Conservation (phyloP, 1,140 invertebrate species). For the Halictus rubicundus region DNA sequence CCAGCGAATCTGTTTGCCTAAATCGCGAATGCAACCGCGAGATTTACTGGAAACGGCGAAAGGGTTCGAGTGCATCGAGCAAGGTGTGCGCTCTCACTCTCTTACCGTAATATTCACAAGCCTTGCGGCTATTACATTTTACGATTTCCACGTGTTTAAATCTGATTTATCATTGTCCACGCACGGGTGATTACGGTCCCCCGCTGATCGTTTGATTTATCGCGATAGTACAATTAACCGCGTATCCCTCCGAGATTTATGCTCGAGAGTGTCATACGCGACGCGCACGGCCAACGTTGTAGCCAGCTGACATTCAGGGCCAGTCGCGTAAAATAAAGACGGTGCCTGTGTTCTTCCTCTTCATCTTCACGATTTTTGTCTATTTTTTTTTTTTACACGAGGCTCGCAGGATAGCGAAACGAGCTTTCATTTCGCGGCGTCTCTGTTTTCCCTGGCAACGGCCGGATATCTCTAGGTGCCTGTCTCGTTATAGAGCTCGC, state of each 20-base stretch:
- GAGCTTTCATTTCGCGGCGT: background rate
- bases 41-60: no score
- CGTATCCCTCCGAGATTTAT: slow-evolving; percentile 55
- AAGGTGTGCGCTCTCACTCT: background rate
- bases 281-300: slow-evolving; percentile 17
- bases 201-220: slow-evolving; percentile 64
- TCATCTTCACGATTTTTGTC: no score
- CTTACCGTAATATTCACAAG: slow-evolving; percentile 39
- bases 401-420: background rate
- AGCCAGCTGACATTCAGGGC: slow-evolving; percentile 39
- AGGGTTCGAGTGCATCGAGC: background rate
- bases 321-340: slow-evolving; percentile 46
- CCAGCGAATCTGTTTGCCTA: no score
- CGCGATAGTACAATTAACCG: slow-evolving; percentile 64
- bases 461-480: background rate
- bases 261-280: slow-evolving; percentile 21
- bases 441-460: background rate
- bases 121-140: slow-evolving; percentile 59
- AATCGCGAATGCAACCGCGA: no score
- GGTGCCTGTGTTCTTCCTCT: background rate
- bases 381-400: background rate
- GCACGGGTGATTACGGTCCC: slow-evolving; percentile 58
- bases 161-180: slow-evolving; percentile 66
- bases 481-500: background rate
- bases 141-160: slow-evolving; percentile 53